phyloP scores from a whole-genome alignment of 2,113 vertebrate genomes.

The Elanus axillaris region DNA sequence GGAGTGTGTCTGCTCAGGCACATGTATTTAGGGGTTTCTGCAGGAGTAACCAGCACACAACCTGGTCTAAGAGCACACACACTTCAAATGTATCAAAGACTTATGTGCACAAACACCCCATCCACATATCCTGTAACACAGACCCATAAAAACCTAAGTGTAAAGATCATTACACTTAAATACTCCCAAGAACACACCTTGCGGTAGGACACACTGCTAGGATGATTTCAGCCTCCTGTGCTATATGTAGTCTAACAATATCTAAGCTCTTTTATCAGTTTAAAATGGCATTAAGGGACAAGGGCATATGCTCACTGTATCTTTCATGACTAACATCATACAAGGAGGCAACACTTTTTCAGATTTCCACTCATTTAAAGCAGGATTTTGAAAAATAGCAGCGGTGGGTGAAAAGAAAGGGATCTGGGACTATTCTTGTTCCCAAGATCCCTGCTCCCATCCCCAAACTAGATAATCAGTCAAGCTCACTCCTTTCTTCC shows the following conservation, averaged over 20 bases:
- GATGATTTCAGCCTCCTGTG: background rate
- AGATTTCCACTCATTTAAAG: background rate
- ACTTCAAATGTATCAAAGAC: accelerated
- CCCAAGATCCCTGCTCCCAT: background rate
- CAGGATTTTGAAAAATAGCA: background rate
- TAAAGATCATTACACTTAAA: background rate
- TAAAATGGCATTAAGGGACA: background rate
- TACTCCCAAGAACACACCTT: background rate
- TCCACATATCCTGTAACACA: background rate
- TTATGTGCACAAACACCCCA: background rate
- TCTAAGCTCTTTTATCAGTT: background rate
- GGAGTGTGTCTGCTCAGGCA: background rate
- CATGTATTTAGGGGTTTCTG: background rate
- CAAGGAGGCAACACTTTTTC: background rate
- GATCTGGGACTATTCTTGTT: background rate
- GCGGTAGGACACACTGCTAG: background rate
- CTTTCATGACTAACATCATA: background rate
- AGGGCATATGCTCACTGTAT: background rate
- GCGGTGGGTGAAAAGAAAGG: background rate
- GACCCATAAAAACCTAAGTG: background rate
- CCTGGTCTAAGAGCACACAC: accelerated
- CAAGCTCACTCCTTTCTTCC: background rate
- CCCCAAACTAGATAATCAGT: background rate
- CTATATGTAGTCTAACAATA: background rate
- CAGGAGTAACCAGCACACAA: background rate